Conservation (phyloP, 2,797 vertebrate genomes). For the Sciaenops ocellatus region DNA sequence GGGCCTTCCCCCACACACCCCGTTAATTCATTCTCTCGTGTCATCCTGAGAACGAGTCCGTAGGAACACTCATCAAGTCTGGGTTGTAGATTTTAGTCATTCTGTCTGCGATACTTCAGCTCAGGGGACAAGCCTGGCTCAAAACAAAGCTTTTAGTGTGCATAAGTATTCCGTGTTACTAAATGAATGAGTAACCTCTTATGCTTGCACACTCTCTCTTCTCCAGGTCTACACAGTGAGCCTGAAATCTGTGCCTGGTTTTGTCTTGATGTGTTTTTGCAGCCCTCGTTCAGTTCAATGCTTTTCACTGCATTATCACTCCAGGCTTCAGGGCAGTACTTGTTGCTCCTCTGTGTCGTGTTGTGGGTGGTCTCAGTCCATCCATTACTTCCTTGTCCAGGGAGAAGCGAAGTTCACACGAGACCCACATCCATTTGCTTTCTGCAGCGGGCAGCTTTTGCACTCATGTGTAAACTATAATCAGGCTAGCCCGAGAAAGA, state of each 20-base stretch:
- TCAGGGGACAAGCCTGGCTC: slow-evolving; percentile 47
- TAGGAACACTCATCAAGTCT: slow-evolving; percentile 59
- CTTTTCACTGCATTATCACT: slow-evolving; percentile 58
- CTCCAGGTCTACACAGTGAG: slow-evolving; percentile 35
- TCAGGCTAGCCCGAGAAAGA: slow-evolving; percentile 77
- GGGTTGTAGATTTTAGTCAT: slow-evolving; percentile 67
- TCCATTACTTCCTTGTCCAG: slow-evolving; percentile 76
- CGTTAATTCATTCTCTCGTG: slow-evolving; percentile 63
- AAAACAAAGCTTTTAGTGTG: slow-evolving; percentile 69
- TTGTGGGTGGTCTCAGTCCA: slow-evolving; percentile 80
- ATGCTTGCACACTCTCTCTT: slow-evolving; percentile 35
- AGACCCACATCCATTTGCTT: slow-evolving; percentile 75
- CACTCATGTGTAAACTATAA: slow-evolving; percentile 82
- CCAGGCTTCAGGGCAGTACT: slow-evolving; percentile 53
- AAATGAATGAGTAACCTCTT: slow-evolving; percentile 57
- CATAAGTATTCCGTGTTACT: slow-evolving; percentile 45
- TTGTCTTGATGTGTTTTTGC: slow-evolving; percentile 54
- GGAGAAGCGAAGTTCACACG: slow-evolving; percentile 78
- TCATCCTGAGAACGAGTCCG: slow-evolving; percentile 64
- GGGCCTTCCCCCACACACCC: slow-evolving; percentile 71
- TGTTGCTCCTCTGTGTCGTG: slow-evolving; percentile 60
- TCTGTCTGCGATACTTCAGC: slow-evolving; percentile 57
- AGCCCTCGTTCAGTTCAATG: slow-evolving; percentile 43
- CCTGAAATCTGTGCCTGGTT: slow-evolving; percentile 49
- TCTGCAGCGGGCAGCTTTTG: slow-evolving; percentile 76